These are phyloP conservation scores for Ectropis crepuscularia DNA, from an alignment of 2,888 invertebrate species.

Conservation along the genomic window DNA sequence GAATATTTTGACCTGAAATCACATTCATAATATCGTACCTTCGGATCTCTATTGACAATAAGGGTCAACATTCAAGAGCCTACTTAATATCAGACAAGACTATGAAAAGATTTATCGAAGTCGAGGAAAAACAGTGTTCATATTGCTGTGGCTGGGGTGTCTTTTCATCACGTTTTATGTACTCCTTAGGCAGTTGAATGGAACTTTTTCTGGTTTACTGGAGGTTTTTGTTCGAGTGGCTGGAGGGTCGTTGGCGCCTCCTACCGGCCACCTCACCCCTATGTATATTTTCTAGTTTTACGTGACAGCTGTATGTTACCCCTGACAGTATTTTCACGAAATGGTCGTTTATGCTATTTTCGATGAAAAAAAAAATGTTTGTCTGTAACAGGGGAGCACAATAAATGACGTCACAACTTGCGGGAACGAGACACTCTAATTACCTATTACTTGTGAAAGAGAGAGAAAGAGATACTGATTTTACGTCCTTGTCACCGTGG, in stretches of 20 bases:
- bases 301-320: constrained; percentile 20
- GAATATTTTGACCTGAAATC: constrained; percentile 24
- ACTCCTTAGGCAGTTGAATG: constrained; percentile 60
- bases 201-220: constrained; percentile 63
- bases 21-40: constrained; percentile 32
- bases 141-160: constrained; percentile 54
- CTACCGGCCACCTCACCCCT: constrained; percentile 24
- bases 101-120: constrained; percentile 46
- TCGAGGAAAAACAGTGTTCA: constrained; percentile 53
- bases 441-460: too few relatives aligned
- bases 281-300: constrained; percentile 28
- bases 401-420: too few relatives aligned
- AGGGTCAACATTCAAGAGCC: constrained; percentile 36
- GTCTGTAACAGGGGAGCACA: too few relatives aligned
- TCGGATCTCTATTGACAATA: constrained; percentile 32
- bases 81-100: constrained; percentile 37
- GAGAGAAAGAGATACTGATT: too few relatives aligned
- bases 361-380: constrained; percentile 6
- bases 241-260: constrained; percentile 43
- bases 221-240: constrained; percentile 55
- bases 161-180: constrained; percentile 65
- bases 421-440: too few relatives aligned
- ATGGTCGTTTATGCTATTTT: constrained; percentile 13
- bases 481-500: too few relatives aligned
- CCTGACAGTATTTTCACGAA: constrained; percentile 16